Evolutionary conservation across 1,140 invertebrate species (phyloP), one percentile per base, ranked within the genome.

Genomic region (Scaptodrosophila lebanonensis): DNA sequence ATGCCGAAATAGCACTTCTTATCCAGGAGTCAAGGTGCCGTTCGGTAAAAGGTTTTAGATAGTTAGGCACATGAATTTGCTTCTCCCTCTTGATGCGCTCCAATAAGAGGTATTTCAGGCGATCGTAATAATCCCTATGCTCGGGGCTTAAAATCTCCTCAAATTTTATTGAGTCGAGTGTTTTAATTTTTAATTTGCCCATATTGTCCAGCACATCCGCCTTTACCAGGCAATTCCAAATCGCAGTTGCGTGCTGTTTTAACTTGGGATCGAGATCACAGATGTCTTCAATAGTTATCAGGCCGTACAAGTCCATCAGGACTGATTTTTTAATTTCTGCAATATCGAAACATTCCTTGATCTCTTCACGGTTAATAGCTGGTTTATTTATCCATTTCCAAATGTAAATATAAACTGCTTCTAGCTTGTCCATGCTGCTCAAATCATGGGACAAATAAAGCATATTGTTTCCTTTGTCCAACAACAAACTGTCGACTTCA

Each of bases 401-500:
- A 52, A 87, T 85, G 18, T 44, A 73, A 9, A 87, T 43, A 20
- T 83, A 86, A 39, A 87, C 56, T 5, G 72, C 70, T 44, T 84
- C 72, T 1, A 87, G 58, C 29, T 69, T 72, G 20, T 87, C 84
- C 33, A 87, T 57, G 3, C 66, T 75, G 12, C 84, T 59, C 8
- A 85, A 49, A 29, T 79, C 69, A 4, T 76, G 65, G 0, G 84
- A 86, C 42, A 87, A 57, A 39, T 86, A 84, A 0, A 85, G 51
- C n/a, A 86, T 75, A 40, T 84, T 76, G 12, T 70, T 71, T 1
- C 82, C 86, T 33, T 85, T 86, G 42, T 87, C 86, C 0, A 87
- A 65, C 12, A 87, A 45, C 86, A 87, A 85, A 18, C 82, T 87
- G 33, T 87, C 87, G 3, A 87, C 85, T 47, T 87, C 87, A 50